Evolutionary conservation across 2,888 invertebrate genomes (phyloP), one percentile per base, ranked within the genome.

Genomic region (Synanthedon tipuliformis): DNA sequence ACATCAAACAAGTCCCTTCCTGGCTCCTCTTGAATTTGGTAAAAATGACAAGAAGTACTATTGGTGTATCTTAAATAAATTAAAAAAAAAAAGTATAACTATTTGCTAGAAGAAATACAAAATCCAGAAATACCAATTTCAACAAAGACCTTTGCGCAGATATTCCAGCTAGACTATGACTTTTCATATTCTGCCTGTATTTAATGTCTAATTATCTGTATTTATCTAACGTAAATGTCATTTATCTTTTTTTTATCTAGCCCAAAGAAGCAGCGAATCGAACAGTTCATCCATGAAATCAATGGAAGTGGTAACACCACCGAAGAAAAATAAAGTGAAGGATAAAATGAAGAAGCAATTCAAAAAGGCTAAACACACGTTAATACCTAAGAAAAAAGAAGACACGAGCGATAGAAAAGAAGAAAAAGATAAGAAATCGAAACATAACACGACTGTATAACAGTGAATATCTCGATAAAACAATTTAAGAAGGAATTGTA

Each of bases 271-370:
- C 63, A 85, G 81, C 59, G 85, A 85, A 55, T 82, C 85, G 3
- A 85, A 77, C 57, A 80, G 78, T 64, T 84, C 86, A 8, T 81
- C 84, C 3, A 75, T 86, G 61, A 84, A 83, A 61, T 85, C 87
- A 0, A 61, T 72, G 11, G 87, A 87, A 60, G 72, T 75, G 5
- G 60, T 71, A 4, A 62, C 73, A 15, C 74, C 78, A 4, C 80
- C 77, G 12, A 87, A 87, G 64, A 87, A 87, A 61, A 84, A 60
- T 59, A 87, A 86, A 73, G 85, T 87, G 16, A 87, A 86, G 56
- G 87, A 87, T 59, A 86, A 84, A 74, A 77, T 87, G 15, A 87
- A 86, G 62, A 87, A 85, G 62, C 87, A 87, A 64, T 65, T 87
- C 3, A 87, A 87, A 61, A 87, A 84, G 64, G 87, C 86, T 1